phyloP scores from a whole-genome alignment of 2,888 invertebrate species.

The Meta bourneti region DNA sequence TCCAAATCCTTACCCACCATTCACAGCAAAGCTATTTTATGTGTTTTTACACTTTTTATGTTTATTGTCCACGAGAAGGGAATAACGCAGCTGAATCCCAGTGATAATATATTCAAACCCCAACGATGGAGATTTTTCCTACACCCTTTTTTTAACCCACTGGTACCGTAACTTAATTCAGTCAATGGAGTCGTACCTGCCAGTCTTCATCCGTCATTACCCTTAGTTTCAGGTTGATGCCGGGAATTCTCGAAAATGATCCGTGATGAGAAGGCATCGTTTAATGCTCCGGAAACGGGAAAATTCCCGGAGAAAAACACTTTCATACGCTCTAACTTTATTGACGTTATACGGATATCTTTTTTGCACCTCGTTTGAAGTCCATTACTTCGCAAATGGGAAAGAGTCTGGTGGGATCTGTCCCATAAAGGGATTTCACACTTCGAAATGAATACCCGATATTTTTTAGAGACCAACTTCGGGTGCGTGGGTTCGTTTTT shows the following conservation, averaged over 20 bases:
- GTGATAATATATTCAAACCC: slow-evolving; percentile 70
- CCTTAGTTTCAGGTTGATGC: slow-evolving; percentile 39
- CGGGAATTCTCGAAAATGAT: slow-evolving; percentile 44
- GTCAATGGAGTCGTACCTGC: slow-evolving; percentile 38
- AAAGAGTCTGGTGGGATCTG: slow-evolving; percentile 21
- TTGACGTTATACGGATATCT: slow-evolving; percentile 58
- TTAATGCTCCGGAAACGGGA: slow-evolving; percentile 46
- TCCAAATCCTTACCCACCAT: background rate
- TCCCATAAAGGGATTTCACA: slow-evolving; percentile 38
- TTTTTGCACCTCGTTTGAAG: slow-evolving; percentile 61
- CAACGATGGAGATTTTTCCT: slow-evolving; percentile 26
- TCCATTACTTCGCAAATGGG: slow-evolving; percentile 56
- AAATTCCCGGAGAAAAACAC: slow-evolving; percentile 64
- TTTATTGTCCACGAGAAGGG: slow-evolving; percentile 55
- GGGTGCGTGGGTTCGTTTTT: background rate
- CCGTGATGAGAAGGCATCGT: slow-evolving; percentile 61
- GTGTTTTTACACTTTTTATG: slow-evolving; percentile 73
- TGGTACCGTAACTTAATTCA: slow-evolving; percentile 46
- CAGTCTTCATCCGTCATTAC: slow-evolving; percentile 62
- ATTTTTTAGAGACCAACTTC: slow-evolving; percentile 25
- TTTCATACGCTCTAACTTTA: slow-evolving; percentile 67
- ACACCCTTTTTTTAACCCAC: slow-evolving; percentile 17
- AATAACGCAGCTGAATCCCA: slow-evolving; percentile 36
- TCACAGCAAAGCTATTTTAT: slow-evolving; percentile 57
- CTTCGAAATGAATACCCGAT: slow-evolving; percentile 58